A percentile compares a stretch with the other conserved stretches of the same genome.
Conservation (phyloP, 1,140 invertebrate species). For the Cyrtorhinus lividipennis region DNA sequence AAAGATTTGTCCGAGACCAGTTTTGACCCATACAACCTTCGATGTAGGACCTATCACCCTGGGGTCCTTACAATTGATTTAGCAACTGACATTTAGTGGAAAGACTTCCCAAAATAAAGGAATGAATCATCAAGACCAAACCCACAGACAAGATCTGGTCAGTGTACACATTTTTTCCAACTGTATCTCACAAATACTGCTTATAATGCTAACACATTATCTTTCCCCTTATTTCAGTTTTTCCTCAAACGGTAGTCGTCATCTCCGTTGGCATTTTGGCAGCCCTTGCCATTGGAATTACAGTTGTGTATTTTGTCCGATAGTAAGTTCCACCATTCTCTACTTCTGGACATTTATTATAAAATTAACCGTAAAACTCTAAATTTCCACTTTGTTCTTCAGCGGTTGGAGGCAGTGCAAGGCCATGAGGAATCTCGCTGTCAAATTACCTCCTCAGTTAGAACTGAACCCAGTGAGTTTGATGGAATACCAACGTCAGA, state of each 20-base stretch:
- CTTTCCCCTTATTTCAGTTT: not conserved
- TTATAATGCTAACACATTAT: too few species aligned
- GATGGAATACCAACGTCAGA: too few species aligned
- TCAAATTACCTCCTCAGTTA: conserved; percentile 40
- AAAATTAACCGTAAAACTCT: not conserved
- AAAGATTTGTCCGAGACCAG: too few species aligned
- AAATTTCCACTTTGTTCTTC: conserved; percentile 18
- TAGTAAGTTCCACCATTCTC: conserved; percentile 27
- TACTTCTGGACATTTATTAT: conserved; percentile 13
- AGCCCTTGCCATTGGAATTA: conserved; percentile 25
- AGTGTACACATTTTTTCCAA: too few species aligned
- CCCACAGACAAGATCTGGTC: too few species aligned
- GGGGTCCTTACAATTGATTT: too few species aligned
- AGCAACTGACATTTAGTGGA: too few species aligned
- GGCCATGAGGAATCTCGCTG: conserved; percentile 37
- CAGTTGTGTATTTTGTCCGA: conserved; percentile 24
- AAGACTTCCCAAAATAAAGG: too few species aligned
- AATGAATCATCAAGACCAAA: too few species aligned
- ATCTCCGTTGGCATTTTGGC: conserved; percentile 31
- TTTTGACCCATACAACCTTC: too few species aligned
- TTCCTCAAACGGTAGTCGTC: not conserved
- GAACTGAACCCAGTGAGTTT: conserved; percentile 30
- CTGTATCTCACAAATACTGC: too few species aligned
- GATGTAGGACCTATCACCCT: too few species aligned
- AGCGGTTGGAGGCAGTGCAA: conserved; percentile 36